Evolutionary conservation across 1,140 invertebrate species (phyloP).

Genomic region (Lasioglossum albipes): DNA sequence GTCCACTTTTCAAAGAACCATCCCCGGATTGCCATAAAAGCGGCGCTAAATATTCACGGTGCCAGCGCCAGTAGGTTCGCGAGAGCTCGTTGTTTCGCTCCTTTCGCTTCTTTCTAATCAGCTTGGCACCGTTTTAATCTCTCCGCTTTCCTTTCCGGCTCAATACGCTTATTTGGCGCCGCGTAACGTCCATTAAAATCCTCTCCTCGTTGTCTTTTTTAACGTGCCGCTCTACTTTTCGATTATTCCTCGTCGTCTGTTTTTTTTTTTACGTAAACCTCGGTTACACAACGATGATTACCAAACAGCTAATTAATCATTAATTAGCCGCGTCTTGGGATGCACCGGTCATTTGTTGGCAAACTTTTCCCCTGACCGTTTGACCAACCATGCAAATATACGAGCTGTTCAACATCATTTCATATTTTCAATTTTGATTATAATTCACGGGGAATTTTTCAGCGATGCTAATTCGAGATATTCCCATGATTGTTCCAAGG

Average conservation of each 20-base stretch:
- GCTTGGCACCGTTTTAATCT: constrained; percentile 49
- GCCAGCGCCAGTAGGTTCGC: neutral
- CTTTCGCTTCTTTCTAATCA: constrained; percentile 51
- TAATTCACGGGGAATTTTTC: too few relatives aligned
- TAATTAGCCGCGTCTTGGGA: neutral
- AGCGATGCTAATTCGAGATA: too few relatives aligned
- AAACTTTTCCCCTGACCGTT: neutral
- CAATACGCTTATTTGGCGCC: constrained; percentile 44
- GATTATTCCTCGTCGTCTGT: neutral
- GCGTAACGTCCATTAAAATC: constrained; percentile 40
- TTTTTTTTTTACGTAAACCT: constrained; percentile 29
- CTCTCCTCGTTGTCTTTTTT: constrained; percentile 9
- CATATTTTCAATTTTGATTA: too few relatives aligned
- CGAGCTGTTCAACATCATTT: too few relatives aligned
- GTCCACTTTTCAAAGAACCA: neutral
- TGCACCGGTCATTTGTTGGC: neutral
- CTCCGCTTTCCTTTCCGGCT: constrained; percentile 41
- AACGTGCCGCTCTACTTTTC: constrained; percentile 5
- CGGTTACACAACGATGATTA: neutral
- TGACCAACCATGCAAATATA: too few relatives aligned
- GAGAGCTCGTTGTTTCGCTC: constrained; percentile 16
- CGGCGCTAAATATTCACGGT: neutral
- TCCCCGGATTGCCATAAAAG: too few relatives aligned
- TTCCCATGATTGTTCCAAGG: too few relatives aligned
- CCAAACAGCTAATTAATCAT: neutral